Base-by-base conservation (phyloP, 2,113 vertebrate species). In the Hippolais icterina region DNA sequence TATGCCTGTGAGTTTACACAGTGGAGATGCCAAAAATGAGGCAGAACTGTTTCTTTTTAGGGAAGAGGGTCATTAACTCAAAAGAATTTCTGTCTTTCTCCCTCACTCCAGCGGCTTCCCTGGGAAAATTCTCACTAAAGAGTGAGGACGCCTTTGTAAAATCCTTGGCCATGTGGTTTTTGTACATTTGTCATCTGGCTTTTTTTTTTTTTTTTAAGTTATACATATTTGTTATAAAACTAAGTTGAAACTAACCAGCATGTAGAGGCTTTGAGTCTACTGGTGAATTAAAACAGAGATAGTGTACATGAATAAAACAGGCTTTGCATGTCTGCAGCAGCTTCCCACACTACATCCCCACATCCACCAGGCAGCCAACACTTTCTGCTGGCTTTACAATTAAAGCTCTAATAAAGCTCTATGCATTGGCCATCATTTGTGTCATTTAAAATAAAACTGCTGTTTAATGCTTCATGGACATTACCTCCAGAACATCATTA, bases 161-260 rank as follows among this genome's bases (percentile, higher is more conserved):
- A 90, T 79, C 42, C 19, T 44, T 95, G 61, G 80, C 76, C 83
- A 59, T 93, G 57, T 96, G 90, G 90, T 96, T 80, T 87, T 42
- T 93, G 76, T 93, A 76, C 42, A 17, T 69, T 87, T 96, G 53
- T 93, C 90, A 89, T 92, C 68, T 95, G 71, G 47, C 10, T 10
- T 74, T 65, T 63, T 74, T 12, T 6, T 41, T 75, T 37, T 31
- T 16, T 31, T 39, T 37, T 33, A 10, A 35, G 28, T 89, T 90
- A 69, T 42, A 50, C 12, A 27, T 86, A 80, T 85, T 83, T 88
- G 19, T 29, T 88, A 50, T 86, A 90, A 95, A 94, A 94, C 20
- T 23, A 74, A 84, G 42, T 82, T 93, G 91, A 95, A 90, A 33
- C 39, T 92, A 90, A 90, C 44, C 91, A 97, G 90, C 60, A 70